Base-by-base conservation (phyloP, 2,113 vertebrate species). In the Sarotherodon lohbergeri region DNA sequence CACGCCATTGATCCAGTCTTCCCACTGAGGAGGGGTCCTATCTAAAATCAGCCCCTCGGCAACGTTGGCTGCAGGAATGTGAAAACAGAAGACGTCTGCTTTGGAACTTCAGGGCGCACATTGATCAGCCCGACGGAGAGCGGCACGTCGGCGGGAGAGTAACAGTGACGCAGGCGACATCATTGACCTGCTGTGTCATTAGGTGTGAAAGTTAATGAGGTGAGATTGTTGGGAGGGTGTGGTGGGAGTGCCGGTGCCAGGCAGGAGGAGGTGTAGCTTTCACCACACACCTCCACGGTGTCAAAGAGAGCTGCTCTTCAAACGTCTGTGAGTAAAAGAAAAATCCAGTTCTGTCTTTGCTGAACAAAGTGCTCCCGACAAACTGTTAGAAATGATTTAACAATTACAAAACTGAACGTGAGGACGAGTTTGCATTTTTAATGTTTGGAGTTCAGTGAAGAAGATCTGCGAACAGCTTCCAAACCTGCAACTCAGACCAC, bases 1-100 rank as follows among this genome's bases (percentile, higher is more conserved):
- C 91, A 86, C 71, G 66, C 56, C 85, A 89, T 63, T 73, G 92
- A 94, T 88, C 84, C 68, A 46, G 85, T 92, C 88, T 85, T 87
- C 54, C n/a, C 2, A 2, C 55, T 0, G n/a, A 86, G 88, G 87
- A 88, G 87, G 89, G 55, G 84, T 81, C 79, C 88, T 85, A 88
- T 91, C 91, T 86, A 1, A 43, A 59, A 80, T 83, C 91, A 52
- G 4, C 59, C 66, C 88, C 83, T 50, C 68, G 90, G 91, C 59
- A 1, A n/a, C 4, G 36, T 32, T 22, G 55, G 79, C 78, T 24
- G 73, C 7, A 92, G 88, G 92, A 93, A 93, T 93, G 68, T 90
- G 87, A 50, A 81, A 89, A 83, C 92, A 88, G 73, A 87, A 61
- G 82, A 50, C 48, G 39, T 56, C 68, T 85, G 85, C 81, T 82